These are phyloP conservation scores for Tyto alba DNA, from an alignment of 2,113 vertebrate species.

Conservation along the genomic window DNA sequence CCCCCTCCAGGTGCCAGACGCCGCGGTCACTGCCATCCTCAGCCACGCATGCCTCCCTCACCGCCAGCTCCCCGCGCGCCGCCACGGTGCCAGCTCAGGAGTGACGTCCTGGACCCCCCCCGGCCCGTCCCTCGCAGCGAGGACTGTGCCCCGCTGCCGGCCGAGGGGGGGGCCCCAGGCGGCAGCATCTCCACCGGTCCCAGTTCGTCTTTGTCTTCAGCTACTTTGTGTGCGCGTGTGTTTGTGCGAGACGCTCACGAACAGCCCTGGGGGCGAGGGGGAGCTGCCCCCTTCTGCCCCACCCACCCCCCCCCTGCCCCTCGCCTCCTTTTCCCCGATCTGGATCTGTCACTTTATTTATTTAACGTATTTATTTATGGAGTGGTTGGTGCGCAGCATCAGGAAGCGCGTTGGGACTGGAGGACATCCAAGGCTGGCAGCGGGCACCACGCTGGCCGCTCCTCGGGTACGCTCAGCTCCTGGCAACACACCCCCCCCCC, in stretches of 20 bases:
- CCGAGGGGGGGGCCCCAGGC: not conserved
- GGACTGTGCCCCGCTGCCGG: not conserved
- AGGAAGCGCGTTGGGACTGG: not conserved
- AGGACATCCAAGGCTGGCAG: not conserved
- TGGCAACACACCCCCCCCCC: too few species aligned
- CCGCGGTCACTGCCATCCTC: slow-evolving; percentile 80
- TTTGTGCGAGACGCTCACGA: not conserved
- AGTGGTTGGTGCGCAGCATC: not conserved
- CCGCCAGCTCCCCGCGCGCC: slow-evolving; percentile 64
- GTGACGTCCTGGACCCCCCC: slow-evolving; percentile 34
- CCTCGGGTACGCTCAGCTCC: not conserved
- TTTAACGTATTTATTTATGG: slow-evolving; percentile 76
- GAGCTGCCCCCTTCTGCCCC: not conserved
- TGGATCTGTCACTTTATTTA: slow-evolving; percentile 72
- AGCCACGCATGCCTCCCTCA: slow-evolving; percentile 78
- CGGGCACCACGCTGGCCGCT: not conserved
- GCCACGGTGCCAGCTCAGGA: slow-evolving; percentile 60
- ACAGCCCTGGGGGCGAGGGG: not conserved
- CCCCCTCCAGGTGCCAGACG: slow-evolving; percentile 81
- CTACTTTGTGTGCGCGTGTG: slow-evolving; percentile 34
- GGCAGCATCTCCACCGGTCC: not conserved
- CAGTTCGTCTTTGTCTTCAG: slow-evolving; percentile 42
- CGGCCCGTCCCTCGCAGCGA: not conserved
- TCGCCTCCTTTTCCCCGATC: not conserved
- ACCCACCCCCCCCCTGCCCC: too few species aligned